Evolutionary conservation across 2,113 vertebrate species (phyloP).

Genomic region (Cochlearius cochlearius): DNA sequence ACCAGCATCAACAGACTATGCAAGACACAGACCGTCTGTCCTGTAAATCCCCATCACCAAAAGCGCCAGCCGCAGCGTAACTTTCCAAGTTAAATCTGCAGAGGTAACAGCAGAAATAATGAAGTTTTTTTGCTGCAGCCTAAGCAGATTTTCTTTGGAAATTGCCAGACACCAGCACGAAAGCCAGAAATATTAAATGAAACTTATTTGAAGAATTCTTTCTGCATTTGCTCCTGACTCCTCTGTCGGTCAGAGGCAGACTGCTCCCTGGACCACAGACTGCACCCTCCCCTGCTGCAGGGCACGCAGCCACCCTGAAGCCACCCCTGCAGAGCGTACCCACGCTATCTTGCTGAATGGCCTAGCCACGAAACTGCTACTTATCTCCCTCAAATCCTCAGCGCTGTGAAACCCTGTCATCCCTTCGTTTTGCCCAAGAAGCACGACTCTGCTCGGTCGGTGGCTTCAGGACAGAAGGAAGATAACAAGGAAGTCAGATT

Average conservation of each 20-base stretch:
- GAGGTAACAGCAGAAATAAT: not conserved
- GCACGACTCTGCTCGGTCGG: not conserved
- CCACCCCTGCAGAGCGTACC: not conserved
- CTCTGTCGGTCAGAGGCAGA: not conserved
- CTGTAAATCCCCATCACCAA: not conserved
- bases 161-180: not conserved
- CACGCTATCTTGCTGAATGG: not conserved
- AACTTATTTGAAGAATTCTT: not conserved
- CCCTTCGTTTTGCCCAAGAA: not conserved
- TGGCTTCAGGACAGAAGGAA: not conserved
- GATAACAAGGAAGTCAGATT: not conserved
- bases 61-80: rapidly evolving
- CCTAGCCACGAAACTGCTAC: not conserved
- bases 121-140: not conserved
- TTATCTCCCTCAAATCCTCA: not conserved
- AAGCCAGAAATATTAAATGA: not conserved
- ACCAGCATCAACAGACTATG: not conserved
- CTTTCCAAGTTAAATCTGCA: not conserved
- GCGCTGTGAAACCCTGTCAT: not conserved
- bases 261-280: not conserved
- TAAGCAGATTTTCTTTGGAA: not conserved
- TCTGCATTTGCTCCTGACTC: not conserved
- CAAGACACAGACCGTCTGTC: not conserved
- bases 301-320: not conserved
- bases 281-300: rapidly evolving